Conservation (phyloP, 2,113 vertebrate species). For the Eubucco bourcierii region DNA sequence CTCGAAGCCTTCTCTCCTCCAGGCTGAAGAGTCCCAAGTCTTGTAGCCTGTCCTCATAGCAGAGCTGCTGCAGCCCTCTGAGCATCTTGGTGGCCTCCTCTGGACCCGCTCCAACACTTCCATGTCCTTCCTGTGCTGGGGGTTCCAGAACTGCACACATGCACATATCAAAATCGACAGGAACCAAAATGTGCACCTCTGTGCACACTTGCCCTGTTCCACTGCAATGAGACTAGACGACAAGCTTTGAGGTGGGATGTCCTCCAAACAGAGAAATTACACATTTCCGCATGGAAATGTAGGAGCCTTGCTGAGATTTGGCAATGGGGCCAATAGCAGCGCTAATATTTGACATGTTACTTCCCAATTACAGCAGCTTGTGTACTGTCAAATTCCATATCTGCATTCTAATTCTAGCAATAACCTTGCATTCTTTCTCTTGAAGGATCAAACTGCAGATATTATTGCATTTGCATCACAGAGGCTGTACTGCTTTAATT, state of each 20-base stretch:
- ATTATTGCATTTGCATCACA: background rate
- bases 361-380: background rate
- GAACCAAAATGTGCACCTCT: background rate
- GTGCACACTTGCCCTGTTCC: background rate
- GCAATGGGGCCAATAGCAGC: background rate
- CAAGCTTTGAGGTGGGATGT: background rate
- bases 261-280: background rate
- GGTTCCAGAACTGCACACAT: no score
- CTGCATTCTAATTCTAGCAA: background rate
- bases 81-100: no score
- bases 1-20: no score
- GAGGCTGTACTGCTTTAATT: background rate
- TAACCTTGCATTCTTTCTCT: background rate
- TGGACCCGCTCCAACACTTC: no score
- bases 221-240: background rate
- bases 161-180: background rate
- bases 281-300: background rate
- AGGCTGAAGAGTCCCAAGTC: no score
- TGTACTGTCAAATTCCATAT: background rate
- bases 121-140: no score
- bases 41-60: no score
- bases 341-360: background rate
- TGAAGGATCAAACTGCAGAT: background rate
- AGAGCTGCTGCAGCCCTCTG: no score
- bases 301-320: background rate